Conservation (phyloP, 1,140 invertebrate genomes). For the Melitaea cinxia region DNA sequence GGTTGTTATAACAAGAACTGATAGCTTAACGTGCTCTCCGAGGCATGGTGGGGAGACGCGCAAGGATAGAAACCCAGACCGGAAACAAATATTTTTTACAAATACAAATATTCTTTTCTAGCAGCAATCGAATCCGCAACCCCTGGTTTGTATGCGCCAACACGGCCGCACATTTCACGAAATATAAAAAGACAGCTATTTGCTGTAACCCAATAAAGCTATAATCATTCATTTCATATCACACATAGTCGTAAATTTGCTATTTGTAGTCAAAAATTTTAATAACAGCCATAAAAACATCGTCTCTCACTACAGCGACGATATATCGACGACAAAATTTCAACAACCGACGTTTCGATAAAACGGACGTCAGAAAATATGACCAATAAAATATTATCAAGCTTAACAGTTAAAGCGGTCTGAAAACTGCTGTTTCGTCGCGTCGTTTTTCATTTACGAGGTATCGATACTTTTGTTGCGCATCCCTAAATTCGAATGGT, state of each 20-base stretch:
- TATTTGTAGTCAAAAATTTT: background rate
- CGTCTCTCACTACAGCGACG: background rate
- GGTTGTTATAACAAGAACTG: no score
- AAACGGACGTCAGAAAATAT: background rate
- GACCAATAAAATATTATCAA: conserved; percentile 5
- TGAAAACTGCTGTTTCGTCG: conserved; percentile 2
- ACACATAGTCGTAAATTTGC: background rate
- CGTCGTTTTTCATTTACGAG: conserved; percentile 12
- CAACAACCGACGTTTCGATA: background rate
- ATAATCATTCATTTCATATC: background rate
- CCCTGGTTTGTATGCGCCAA: no score
- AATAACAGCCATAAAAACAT: conserved; percentile 1
- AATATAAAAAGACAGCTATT: no score
- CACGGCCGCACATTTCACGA: no score
- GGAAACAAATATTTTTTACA: no score
- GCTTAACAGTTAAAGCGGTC: background rate
- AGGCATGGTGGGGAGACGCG: no score
- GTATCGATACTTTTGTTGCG: conserved; percentile 1
- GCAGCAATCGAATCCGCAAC: no score
- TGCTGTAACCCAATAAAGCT: no score
- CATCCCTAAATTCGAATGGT: background rate
- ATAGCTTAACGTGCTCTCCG: no score
- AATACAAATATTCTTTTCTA: no score
- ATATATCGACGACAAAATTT: background rate
- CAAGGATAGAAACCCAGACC: no score